These are phyloP conservation scores for Euschistus heros DNA, from an alignment of 1,140 invertebrate genomes.

Conservation along the genomic window DNA sequence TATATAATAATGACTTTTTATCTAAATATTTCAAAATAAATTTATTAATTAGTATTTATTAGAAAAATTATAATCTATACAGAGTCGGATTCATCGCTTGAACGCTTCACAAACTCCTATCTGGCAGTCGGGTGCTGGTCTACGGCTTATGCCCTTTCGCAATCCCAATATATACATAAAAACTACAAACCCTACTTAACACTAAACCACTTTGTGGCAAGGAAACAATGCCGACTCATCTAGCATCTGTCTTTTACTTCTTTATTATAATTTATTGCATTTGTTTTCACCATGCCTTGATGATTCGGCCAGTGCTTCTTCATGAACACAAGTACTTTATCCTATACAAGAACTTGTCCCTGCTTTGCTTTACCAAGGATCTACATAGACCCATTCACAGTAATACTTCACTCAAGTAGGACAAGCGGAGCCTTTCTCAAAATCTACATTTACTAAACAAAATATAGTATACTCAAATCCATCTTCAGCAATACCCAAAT, in stretches of 20 bases:
- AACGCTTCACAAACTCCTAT: constrained; percentile 21
- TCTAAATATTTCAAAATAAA: too few species aligned
- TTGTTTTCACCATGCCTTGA: background rate
- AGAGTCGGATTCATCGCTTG: constrained; percentile 21
- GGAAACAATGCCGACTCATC: background rate
- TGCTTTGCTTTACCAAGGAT: background rate
- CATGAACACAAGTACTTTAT: constrained; percentile 11
- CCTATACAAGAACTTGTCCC: constrained; percentile 8
- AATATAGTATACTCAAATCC: constrained; percentile 13
- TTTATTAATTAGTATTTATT: constrained; percentile 9
- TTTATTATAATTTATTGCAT: background rate
- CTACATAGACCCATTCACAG: too few species aligned
- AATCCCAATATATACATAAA: constrained; percentile 20
- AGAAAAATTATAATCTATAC: constrained; percentile 22
- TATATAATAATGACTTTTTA: too few species aligned
- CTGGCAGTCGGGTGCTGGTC: constrained; percentile 16
- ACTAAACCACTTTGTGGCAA: constrained; percentile 11
- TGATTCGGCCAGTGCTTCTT: background rate
- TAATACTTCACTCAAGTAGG: background rate
- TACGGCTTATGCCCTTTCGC: constrained; percentile 3
- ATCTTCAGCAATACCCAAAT: background rate
- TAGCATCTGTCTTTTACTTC: background rate
- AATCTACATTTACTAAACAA: constrained; percentile 16
- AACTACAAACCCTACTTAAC: constrained; percentile 18
- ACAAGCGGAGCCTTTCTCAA: constrained; percentile 7